Conservation (phyloP, 1,140 invertebrate genomes). For the Drosophila sechellia region DNA sequence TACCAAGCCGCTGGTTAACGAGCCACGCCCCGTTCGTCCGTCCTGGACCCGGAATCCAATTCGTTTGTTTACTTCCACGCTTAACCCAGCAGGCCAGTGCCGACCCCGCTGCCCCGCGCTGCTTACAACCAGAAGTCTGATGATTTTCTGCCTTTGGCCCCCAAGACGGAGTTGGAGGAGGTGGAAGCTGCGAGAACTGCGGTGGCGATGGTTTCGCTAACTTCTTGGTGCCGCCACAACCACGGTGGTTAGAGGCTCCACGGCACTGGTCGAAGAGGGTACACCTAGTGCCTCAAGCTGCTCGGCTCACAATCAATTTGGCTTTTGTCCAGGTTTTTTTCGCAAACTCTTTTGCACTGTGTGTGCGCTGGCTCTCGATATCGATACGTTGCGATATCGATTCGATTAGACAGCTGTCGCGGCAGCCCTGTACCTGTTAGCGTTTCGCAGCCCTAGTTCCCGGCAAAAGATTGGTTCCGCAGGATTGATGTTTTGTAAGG, state of each 20-base stretch:
- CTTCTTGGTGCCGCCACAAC: constrained; percentile 28
- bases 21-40: constrained; percentile 62
- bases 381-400: constrained; percentile 32
- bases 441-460: constrained; percentile 11
- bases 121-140: constrained; percentile 19
- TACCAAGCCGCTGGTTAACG: constrained; percentile 39
- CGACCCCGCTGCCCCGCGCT: constrained; percentile 28
- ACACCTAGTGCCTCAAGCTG: constrained; percentile 22
- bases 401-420: constrained; percentile 42
- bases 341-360: constrained; percentile 76
- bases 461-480: constrained; percentile 5
- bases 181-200: constrained; percentile 38
- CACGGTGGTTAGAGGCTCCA: constrained; percentile 38
- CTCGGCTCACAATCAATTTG: constrained; percentile 50
- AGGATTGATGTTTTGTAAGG: background rate
- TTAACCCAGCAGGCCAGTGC: constrained; percentile 57
- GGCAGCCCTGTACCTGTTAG: constrained; percentile 25
- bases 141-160: constrained; percentile 37
- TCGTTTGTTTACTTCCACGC: constrained; percentile 70
- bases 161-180: constrained; percentile 50
- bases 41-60: constrained; percentile 14
- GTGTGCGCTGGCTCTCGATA: constrained; percentile 48
- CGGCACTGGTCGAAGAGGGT: constrained; percentile 24
- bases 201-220: constrained; percentile 29
- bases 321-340: constrained; percentile 59